Conservation (phyloP, 2,113 vertebrate species). For the Leucopsar rothschildi region DNA sequence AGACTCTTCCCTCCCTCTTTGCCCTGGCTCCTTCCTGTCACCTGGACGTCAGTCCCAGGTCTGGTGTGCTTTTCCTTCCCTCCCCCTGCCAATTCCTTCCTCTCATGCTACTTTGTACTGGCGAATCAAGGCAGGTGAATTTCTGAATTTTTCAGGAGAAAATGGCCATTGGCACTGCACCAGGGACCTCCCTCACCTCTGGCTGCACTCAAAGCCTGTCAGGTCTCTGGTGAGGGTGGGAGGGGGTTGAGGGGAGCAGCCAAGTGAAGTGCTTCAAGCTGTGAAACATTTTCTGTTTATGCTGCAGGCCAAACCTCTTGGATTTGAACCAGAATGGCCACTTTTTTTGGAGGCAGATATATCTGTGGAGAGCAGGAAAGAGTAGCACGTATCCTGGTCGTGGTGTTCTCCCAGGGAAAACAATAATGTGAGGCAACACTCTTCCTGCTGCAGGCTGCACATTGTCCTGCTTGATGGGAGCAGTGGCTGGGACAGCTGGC, state of each 20-base stretch:
- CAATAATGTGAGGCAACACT: background rate
- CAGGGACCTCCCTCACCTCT: slow-evolving; percentile 39
- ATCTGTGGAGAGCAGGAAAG: background rate
- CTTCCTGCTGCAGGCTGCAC: background rate
- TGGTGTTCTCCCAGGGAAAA: background rate
- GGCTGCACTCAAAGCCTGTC: slow-evolving; percentile 23
- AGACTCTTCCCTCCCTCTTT: background rate
- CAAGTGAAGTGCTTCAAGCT: slow-evolving; percentile 55
- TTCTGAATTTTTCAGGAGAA: background rate
- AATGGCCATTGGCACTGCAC: background rate
- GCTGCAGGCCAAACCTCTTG: slow-evolving; percentile 26
- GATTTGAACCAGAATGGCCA: slow-evolving; percentile 12
- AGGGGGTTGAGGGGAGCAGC: background rate
- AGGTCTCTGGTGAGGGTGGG: background rate
- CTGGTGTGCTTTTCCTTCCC: background rate
- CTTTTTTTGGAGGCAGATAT: background rate
- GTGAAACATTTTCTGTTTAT: slow-evolving; percentile 18
- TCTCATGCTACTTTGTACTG: background rate
- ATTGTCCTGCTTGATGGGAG: background rate
- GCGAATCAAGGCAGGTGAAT: background rate
- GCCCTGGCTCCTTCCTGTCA: background rate
- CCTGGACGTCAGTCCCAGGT: rapidly evolving
- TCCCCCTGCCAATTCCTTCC: background rate
- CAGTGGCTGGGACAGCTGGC: background rate
- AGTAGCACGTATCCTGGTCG: background rate